Base-by-base conservation (phyloP, 37 sponge, comb jelly and placozoan genomes). In the Haliclona indistincta region DNA sequence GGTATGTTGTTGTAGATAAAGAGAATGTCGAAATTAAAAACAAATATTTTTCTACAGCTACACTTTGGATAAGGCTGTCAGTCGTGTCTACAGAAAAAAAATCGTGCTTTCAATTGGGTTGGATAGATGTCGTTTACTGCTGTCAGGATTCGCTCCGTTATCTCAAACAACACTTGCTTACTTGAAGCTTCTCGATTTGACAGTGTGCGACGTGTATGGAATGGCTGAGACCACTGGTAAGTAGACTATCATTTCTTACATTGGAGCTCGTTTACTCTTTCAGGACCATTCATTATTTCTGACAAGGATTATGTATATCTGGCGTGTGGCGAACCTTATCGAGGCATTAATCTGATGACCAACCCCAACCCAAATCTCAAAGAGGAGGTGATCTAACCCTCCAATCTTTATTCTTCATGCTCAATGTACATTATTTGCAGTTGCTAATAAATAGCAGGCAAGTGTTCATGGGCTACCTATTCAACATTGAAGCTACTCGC, bases 131-230 rank as follows among this genome's bases (percentile, higher is more conserved):
- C 86, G 82, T 60, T 74, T 87, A 43, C 93, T 84, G 43, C 64
- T 88, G 68, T 88, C 93, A 2, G 95, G 90, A 51, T 97, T 94
- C 8, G 99, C 99, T 25, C 99, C 99, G 36, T 87, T 91, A 51
- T 71, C 79, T 13, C 76, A 82, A 42, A 92, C 93, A 36, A 91
- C 94, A 0, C 70, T 95, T 34, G 67, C 73, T 22, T 98, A 89
- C 84, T 98, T 95, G 84, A 82, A 82, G 76, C 85, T 86, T 64
- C 25, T 98, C 67, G 81, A 98, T 61, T 82, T 98, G 20, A 79
- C 91, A 15, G 77, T 98, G 8, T 77, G 88, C 52, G 89, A 98
- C 73, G 44, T 98, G 22, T 98, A 95, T 73, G 99, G 99, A 22
- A 88, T 97, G 92, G 90, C 83, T 49, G 97, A 97, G 54, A 86